Evolutionary conservation across 2,113 vertebrate genomes (phyloP).

Genomic region (Pseudopodoces humilis): DNA sequence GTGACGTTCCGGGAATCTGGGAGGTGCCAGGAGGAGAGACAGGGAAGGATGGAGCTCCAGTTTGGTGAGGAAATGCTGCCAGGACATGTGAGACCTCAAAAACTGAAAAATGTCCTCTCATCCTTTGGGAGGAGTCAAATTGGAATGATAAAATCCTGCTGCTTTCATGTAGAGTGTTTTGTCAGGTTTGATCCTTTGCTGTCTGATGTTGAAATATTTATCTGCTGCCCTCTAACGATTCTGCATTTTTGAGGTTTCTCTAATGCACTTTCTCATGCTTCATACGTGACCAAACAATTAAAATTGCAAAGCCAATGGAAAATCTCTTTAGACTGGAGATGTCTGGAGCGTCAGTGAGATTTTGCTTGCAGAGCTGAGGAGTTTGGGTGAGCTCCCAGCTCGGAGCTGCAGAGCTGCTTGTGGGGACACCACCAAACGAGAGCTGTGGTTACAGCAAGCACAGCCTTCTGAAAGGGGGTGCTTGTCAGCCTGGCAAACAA

Average conservation of each 20-base stretch:
- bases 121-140: neutral
- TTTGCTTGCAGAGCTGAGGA: neutral
- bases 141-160: neutral
- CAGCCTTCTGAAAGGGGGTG: neutral
- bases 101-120: neutral
- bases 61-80: neutral
- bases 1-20: accelerated
- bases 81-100: neutral
- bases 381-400: neutral
- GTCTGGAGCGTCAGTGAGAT: neutral
- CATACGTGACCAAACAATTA: neutral
- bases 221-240: neutral
- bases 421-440: neutral
- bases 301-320: neutral
- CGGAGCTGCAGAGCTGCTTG: neutral
- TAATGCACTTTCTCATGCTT: neutral
- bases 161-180: neutral
- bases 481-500: neutral
- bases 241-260: neutral
- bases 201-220: neutral
- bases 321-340: neutral
- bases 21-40: neutral
- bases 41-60: neutral
- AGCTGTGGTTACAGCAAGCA: accelerated
- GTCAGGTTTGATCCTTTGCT: neutral